Evolutionary conservation across 2,888 invertebrate genomes (phyloP).

Genomic region (Masnerella sp.): DNA sequence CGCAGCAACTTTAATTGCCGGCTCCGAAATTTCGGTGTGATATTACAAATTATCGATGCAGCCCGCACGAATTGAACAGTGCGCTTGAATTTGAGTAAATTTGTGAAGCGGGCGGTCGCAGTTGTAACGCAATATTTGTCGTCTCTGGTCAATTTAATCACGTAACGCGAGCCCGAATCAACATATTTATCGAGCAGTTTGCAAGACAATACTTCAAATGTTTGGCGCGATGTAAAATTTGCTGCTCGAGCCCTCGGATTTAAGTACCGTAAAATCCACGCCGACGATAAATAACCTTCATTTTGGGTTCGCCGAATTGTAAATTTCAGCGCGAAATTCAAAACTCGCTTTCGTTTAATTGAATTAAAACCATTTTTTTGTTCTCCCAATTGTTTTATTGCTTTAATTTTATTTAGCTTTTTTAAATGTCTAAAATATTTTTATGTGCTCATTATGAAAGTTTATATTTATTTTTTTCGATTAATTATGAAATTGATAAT

Average conservation of each 20-base stretch:
- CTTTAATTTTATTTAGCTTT: too few species aligned
- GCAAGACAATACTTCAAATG: constrained; percentile 24
- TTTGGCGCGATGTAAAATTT: constrained; percentile 16
- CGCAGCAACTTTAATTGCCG: constrained; percentile 13
- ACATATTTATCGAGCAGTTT: constrained; percentile 31
- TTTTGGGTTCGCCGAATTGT: too few species aligned
- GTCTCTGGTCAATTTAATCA: constrained; percentile 24
- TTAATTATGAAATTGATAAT: too few species aligned
- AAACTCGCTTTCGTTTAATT: too few species aligned
- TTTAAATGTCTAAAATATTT: too few species aligned
- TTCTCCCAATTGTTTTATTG: too few species aligned
- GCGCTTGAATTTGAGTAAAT: constrained; percentile 20
- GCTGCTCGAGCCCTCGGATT: constrained; percentile 1
- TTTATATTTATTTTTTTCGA: too few species aligned
- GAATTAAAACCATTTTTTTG: too few species aligned
- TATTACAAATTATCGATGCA: constrained; percentile 13
- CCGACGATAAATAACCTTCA: too few species aligned
- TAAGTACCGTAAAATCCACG: background rate
- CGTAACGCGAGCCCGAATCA: constrained; percentile 20
- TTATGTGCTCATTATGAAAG: too few species aligned
- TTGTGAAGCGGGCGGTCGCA: constrained; percentile 9
- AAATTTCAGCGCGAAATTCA: too few species aligned
- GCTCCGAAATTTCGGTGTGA: constrained; percentile 8
- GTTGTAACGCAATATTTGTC: constrained; percentile 32
- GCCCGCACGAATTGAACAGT: constrained; percentile 18